phyloP scores from a whole-genome alignment of 2,888 invertebrate genomes.

The Seira sanloemensis region DNA sequence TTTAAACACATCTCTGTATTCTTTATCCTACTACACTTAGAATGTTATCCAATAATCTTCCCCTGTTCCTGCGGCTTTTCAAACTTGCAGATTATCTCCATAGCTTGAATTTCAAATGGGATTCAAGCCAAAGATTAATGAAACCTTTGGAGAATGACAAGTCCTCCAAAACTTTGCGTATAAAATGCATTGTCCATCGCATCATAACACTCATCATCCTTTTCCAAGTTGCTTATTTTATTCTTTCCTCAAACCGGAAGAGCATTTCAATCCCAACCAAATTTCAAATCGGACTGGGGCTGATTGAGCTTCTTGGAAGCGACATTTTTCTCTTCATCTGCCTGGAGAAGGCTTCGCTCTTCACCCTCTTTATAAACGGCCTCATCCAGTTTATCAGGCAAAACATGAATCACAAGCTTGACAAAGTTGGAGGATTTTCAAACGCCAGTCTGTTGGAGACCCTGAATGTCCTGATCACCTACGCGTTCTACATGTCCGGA shows the following conservation, averaged over 20 bases:
- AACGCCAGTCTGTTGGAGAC: background rate
- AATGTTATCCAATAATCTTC: background rate
- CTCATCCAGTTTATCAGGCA: background rate
- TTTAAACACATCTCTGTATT: no score
- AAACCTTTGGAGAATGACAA: background rate
- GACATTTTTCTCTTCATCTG: background rate
- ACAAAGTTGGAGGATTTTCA: no score
- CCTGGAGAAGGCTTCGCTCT: background rate
- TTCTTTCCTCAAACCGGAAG: background rate
- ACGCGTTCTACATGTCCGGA: background rate
- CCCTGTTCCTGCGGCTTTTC: background rate
- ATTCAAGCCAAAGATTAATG: background rate
- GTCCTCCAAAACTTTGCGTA: background rate
- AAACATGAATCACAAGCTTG: background rate
- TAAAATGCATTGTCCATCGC: background rate
- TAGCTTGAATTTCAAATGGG: background rate
- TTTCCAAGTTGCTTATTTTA: background rate
- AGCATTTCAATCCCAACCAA: background rate
- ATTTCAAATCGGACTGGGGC: background rate
- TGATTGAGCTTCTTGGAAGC: background rate
- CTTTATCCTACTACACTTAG: no score
- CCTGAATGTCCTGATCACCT: constrained; percentile 12
- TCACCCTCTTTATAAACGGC: background rate
- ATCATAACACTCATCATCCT: background rate
- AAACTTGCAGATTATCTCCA: background rate